Base-by-base conservation (phyloP, 1,140 invertebrate species). In the Globodera ellingtonae region DNA sequence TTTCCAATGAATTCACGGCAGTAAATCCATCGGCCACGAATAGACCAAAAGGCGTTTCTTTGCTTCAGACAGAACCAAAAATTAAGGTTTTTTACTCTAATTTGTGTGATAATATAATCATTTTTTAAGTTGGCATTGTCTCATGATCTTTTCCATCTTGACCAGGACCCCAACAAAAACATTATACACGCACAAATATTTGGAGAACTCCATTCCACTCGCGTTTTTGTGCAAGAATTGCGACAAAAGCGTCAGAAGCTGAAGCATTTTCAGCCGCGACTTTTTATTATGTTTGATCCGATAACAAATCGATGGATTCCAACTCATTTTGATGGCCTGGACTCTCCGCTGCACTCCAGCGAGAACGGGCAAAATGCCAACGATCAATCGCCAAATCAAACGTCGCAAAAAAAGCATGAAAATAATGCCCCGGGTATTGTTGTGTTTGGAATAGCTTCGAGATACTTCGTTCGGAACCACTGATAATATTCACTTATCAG, bases 261-360 rank as follows among this genome's bases (percentile, higher is more conserved):
- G 8, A 6, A 13, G n/a, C n/a, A n/a, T 1, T 21, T n/a, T 21
- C 10, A 35, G 15, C 73, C 73, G 35, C 73, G 50, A 56, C 18
- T 75, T 24, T 24, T 59, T 75, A 18, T 75, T 56, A 65, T 6
- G 3, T 65, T 75, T 56, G n/a, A 59, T 59, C 6, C 56, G 13
- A 18, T 9, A 52, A 15, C 35, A n/a, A 75, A 75, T 18, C 56
- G 15, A 4, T 75, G 73, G 73, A 18, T 56, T 7, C 50, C n/a
- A 44, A 15, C 15, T 56, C 24, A 75, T 6, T 75, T 75, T 56
- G 73, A 75, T 75, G 73, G 50, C 18, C 47, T 44, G n/a, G 52
- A 48, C 15, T 44, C 50, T 7, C 73, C 73, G 24, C 35, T 75
- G 4, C 50, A 24, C 18, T 56, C 44, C 48, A 59, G 73, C 50